phyloP scores from a whole-genome alignment of 1,140 invertebrate species.

The Neotoxoptera formosana region DNA sequence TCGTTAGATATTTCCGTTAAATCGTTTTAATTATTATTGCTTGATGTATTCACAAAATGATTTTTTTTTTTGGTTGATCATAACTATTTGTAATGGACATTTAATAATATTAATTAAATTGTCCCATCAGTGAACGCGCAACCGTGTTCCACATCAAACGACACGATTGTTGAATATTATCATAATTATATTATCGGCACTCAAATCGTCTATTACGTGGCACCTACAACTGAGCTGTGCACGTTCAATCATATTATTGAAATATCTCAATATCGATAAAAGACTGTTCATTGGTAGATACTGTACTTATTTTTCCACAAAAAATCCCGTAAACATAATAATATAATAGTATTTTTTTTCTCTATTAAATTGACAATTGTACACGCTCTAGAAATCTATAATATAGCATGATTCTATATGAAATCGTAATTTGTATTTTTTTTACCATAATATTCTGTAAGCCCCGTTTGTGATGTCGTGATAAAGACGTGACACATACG shows the following conservation, averaged over 20 bases:
- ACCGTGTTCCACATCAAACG: background rate
- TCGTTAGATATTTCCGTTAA: background rate
- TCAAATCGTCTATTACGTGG: background rate
- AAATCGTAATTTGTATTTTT: background rate
- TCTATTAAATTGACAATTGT: background rate
- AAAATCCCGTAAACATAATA: background rate
- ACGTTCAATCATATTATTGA: background rate
- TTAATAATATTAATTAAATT: background rate
- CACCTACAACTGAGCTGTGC: background rate
- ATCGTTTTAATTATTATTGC: background rate
- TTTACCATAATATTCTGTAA: background rate
- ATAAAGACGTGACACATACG: background rate
- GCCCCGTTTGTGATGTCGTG: background rate
- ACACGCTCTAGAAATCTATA: background rate
- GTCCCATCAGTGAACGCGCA: background rate
- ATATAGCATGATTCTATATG: background rate
- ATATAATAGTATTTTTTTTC: background rate
- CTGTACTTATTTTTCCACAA: background rate
- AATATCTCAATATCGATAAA: background rate
- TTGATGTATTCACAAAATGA: background rate
- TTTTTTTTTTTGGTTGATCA: background rate
- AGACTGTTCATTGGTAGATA: background rate
- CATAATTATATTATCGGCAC: background rate
- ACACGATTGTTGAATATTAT: background rate
- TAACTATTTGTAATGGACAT: background rate